Conservation (phyloP, 2,113 vertebrate species). For the Colaptes auratus region DNA sequence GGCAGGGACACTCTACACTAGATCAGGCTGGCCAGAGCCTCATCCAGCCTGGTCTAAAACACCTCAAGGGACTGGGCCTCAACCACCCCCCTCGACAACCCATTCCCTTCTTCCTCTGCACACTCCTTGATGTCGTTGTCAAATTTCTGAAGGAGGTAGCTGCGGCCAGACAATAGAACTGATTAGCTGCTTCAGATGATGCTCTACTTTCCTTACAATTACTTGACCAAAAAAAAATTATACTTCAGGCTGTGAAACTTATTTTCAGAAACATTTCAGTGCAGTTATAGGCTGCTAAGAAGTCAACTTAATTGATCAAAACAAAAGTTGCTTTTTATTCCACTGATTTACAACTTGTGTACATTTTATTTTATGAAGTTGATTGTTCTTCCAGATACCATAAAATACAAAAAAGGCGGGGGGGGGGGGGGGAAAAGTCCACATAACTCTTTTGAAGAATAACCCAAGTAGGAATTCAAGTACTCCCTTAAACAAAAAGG, state of each 20-base stretch:
- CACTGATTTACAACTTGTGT: not conserved
- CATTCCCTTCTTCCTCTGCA: not conserved
- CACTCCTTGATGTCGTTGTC: not conserved
- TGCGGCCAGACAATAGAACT: not conserved
- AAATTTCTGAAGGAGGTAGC: not conserved
- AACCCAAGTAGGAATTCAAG: conserved; percentile 1
- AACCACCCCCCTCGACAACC: too few species aligned
- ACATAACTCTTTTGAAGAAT: not conserved
- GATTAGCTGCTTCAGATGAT: not conserved
- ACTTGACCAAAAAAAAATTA: not conserved
- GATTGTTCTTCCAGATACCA: not conserved
- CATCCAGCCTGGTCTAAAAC: too few species aligned
- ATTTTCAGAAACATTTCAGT: not conserved
- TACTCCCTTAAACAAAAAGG: not conserved
- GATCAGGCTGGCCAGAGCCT: too few species aligned
- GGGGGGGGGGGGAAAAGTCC: not conserved
- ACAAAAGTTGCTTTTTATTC: not conserved
- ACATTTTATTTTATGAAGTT: not conserved
- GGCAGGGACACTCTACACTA: too few species aligned
- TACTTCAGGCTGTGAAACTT: not conserved
- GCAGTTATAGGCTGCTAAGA: not conserved
- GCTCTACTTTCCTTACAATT: not conserved
- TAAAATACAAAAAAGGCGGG: not conserved
- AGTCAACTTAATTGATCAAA: not conserved
- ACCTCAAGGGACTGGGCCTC: too few species aligned